Base-by-base conservation (phyloP, 1,140 invertebrate genomes). In the Plectrocnemia conspersa region DNA sequence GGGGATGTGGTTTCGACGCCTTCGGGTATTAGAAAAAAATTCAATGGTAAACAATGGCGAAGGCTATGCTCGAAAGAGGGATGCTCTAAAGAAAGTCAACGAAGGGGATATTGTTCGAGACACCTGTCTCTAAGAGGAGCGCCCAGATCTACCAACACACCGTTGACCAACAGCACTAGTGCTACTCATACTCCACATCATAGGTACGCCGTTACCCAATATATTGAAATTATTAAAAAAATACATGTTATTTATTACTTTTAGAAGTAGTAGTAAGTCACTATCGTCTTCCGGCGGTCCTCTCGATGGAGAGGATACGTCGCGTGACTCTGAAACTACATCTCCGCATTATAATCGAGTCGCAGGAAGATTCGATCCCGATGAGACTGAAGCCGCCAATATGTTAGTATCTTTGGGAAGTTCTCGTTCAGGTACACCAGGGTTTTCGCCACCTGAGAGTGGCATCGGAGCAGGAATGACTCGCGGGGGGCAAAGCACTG, bases 31-130 rank as follows among this genome's bases (percentile, higher is more conserved):
- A 77, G 94, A 2, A 98, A 98, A 77, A 98, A 98, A 77, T 99
- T 96, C 72, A 99, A 99, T 78, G 97, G 97, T 3, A 98, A 98
- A 77, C 97, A 98, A 69, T 98, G 96, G 97, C 80, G 96, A 59
- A 79, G 96, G 64, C 79, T 99, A 32, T 97, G 93, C 72, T 94
- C 92, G 54, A 92, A 90, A 71, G 89, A 93, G 68, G 89, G 89
- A 49, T 99, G 96, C 74, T 89, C 84, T n/a, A 98, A 98, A 77
- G 96, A 99, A 78, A 97, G 93, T 64, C 96, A 98, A 75, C 77
- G 95, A 27, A 79, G 93, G 56, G 96, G 96, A 5, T 98, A 84
- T 73, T 98, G 96, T 72, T 98, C 95, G 16, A 76, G 95, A 41
- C 96, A 98, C 78, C 81, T 98, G 55, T 96, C 89, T 64, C 77